Evolutionary conservation across 2,113 vertebrate species (phyloP).

Genomic region (Struthio camelus): DNA sequence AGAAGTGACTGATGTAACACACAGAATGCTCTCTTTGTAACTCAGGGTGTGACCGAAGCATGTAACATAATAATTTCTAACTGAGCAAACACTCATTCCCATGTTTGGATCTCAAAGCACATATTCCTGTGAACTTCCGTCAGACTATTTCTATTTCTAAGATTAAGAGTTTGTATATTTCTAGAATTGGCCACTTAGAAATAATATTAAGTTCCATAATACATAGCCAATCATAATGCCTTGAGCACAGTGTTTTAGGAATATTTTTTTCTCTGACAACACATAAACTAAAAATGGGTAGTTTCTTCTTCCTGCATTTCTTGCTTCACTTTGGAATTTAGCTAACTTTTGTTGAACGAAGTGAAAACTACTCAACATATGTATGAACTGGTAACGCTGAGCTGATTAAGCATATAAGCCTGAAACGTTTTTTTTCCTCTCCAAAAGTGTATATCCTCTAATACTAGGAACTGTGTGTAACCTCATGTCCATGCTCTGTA

Average conservation of each 20-base stretch:
- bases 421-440: background rate
- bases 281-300: background rate
- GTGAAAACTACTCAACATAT: background rate
- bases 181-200: background rate
- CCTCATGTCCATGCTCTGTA: background rate
- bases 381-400: background rate
- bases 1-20: background rate
- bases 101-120: background rate
- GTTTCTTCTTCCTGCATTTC: conserved; percentile 5
- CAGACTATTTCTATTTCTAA: background rate
- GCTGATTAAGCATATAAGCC: background rate
- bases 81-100: background rate
- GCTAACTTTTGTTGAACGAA: background rate
- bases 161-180: background rate
- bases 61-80: background rate
- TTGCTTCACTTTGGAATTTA: background rate
- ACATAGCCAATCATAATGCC: background rate
- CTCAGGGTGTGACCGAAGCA: background rate
- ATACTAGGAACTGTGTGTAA: background rate
- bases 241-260: background rate
- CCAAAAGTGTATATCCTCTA: background rate
- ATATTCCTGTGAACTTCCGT: background rate
- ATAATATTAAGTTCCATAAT: background rate
- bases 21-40: background rate
- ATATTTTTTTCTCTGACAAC: background rate